Conservation (phyloP, 2,113 vertebrate genomes). For the Phalacrocorax brasilianus region DNA sequence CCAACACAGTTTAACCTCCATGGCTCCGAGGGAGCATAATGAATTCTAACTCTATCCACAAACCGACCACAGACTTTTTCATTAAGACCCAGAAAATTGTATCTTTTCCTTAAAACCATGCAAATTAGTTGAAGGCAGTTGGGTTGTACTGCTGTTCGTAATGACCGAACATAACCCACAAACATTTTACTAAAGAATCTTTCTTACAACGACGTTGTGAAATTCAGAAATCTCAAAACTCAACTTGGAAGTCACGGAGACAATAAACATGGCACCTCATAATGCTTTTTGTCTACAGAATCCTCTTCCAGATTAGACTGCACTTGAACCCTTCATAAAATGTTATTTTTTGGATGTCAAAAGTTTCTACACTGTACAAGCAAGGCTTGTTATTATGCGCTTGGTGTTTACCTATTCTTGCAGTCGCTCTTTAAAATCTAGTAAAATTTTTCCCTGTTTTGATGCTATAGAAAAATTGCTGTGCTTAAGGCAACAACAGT, state of each 20-base stretch:
- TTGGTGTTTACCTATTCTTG: background rate
- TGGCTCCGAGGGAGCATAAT: background rate
- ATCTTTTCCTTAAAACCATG: background rate
- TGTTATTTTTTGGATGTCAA: background rate
- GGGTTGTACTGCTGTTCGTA: background rate
- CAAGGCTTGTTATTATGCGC: background rate
- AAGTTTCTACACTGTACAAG: background rate
- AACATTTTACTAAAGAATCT: background rate
- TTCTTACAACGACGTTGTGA: background rate
- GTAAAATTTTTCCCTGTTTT: background rate
- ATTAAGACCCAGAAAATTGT: background rate
- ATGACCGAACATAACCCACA: background rate
- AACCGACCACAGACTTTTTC: background rate
- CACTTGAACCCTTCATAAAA: background rate
- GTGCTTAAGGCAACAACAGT: background rate
- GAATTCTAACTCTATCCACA: background rate
- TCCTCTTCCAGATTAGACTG: background rate
- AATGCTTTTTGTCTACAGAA: background rate
- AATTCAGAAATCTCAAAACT: constrained; percentile 26
- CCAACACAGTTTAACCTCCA: background rate
- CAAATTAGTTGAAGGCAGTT: background rate
- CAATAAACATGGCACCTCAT: constrained; percentile 37
- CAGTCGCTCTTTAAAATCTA: background rate
- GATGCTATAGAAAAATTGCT: background rate
- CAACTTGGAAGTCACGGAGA: background rate